Evolutionary conservation across 2,113 vertebrate species (phyloP).

Genomic region (Microcebus griseorufus): DNA sequence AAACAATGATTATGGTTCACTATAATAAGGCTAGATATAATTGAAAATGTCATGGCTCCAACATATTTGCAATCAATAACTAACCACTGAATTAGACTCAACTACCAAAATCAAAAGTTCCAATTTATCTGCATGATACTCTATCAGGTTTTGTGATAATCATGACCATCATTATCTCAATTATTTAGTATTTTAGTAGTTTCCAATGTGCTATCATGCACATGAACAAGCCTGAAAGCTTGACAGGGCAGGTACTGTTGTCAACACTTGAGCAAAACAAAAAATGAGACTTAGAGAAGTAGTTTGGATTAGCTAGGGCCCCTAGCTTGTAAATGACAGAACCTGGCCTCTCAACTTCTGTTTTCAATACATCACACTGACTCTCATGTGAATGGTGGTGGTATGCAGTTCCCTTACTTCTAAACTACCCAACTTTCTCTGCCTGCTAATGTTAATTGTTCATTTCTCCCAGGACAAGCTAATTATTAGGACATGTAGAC

Average conservation of each 20-base stretch:
- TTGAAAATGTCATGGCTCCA: background rate
- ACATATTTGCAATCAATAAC: background rate
- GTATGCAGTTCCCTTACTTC: background rate
- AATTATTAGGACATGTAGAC: background rate
- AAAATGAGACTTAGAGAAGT: background rate
- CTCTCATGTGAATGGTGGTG: background rate
- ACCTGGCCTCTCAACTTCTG: background rate
- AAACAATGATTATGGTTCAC: background rate
- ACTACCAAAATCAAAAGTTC: slow-evolving; percentile 1
- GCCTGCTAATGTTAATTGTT: background rate
- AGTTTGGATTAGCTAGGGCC: background rate
- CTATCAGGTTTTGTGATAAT: background rate
- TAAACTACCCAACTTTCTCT: background rate
- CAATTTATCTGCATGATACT: slow-evolving; percentile 2
- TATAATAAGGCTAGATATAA: slow-evolving; percentile 13
- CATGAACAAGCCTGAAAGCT: background rate
- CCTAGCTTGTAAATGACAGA: background rate
- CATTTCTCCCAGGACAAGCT: background rate
- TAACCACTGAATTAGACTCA: slow-evolving; percentile 40
- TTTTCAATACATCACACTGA: background rate
- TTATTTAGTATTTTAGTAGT: background rate
- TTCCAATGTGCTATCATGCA: background rate
- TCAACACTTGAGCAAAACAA: background rate
- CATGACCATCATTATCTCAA: background rate
- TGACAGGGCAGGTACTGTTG: background rate